Evolutionary conservation across 2,113 vertebrate genomes (phyloP).

Genomic region (Eublepharis macularius): DNA sequence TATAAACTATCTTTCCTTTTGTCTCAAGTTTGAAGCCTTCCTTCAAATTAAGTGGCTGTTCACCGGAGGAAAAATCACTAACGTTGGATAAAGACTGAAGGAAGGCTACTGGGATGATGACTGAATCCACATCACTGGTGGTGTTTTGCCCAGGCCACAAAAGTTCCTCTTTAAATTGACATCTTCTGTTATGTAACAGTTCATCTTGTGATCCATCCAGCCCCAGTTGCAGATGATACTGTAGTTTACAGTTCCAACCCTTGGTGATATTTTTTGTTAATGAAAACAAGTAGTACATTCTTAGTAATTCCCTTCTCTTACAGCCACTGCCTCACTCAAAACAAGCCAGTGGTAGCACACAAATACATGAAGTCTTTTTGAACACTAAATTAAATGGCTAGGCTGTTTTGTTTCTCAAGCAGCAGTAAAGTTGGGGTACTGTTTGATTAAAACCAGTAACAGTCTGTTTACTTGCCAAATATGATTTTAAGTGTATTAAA

Average conservation of each 20-base stretch:
- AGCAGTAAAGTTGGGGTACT: not conserved
- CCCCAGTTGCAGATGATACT: not conserved
- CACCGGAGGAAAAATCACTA: too few relatives aligned
- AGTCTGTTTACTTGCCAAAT: conserved; percentile 43
- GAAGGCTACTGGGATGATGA: too few relatives aligned
- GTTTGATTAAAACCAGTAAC: conserved; percentile 29
- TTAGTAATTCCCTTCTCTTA: not conserved
- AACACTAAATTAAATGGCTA: not conserved
- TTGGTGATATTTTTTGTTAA: not conserved
- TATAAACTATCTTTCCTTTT: too few relatives aligned
- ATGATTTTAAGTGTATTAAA: not conserved
- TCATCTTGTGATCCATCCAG: not conserved
- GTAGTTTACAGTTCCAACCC: not conserved
- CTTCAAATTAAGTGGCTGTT: too few relatives aligned
- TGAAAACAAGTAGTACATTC: not conserved
- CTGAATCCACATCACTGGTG: too few relatives aligned
- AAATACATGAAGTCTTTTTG: not conserved
- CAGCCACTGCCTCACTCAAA: not conserved
- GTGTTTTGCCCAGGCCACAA: not conserved
- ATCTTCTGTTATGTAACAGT: not conserved
- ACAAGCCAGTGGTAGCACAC: not conserved
- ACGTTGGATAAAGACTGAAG: too few relatives aligned
- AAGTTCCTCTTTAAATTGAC: not conserved
- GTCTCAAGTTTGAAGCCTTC: too few relatives aligned
- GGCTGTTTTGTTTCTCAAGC: not conserved